Base-by-base conservation (phyloP, 2,797 vertebrate genomes). In the Otus scops region DNA sequence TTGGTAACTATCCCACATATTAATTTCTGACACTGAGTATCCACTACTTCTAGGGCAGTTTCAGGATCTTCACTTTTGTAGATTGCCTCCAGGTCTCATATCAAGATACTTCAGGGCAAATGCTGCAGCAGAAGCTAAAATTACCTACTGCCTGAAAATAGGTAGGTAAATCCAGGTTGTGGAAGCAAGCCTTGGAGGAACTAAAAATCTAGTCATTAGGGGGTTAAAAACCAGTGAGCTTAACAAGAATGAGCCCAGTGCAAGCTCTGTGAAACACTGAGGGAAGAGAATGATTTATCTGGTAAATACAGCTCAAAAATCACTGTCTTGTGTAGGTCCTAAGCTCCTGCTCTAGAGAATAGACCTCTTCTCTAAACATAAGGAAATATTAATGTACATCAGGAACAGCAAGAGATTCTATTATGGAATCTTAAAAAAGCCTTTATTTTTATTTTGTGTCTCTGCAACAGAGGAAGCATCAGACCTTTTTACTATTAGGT, bases 31-130 rank as follows among this genome's bases (percentile, higher is more conserved):
- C 38, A 38, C 9, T 1, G 23, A 36, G 20, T 10, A 36, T 34
- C 26, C 81, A 60, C 45, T 64, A 2, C 27, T 26, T 50, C 11
- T 27, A 11, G 59, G 54, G 41, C n/a, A 36, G 18, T 36, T 86
- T 39, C 43, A 57, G 39, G 36, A 82, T 13, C 88, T 93, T 50
- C 95, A 38, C 86, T 38, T 39, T 54, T n/a, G 34, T 57, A 98
- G 98, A 77, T 50, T 98, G 45, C 97, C 98, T 91, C 45, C 98
- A 39, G 97, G 97, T 65, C 96, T 98, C 45, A 77, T 97, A 81
- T 97, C 98, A 43, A 98, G 98, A 95, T 97, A 93, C 86, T 85
- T 98, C 76, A 94, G 98, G 93, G 98, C 97, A 86, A 94, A 97
- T 11, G 93, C 91, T 39, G 98, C 98, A 87, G 93, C 98, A 19